These are phyloP conservation scores for Himantopus leucocephalus DNA, from an alignment of 2,113 vertebrate species.

Conservation along the genomic window DNA sequence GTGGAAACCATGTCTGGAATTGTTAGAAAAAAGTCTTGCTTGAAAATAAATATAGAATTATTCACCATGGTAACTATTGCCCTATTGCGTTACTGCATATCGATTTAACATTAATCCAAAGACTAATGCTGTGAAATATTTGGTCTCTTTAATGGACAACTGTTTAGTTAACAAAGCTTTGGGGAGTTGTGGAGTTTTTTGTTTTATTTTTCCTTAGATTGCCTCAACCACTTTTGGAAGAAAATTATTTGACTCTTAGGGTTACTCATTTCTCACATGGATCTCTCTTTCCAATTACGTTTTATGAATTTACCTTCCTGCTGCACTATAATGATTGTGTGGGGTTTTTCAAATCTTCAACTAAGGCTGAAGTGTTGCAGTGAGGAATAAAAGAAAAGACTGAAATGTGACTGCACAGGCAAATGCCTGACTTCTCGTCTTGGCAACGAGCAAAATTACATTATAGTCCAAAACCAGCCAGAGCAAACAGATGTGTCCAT, in stretches of 20 bases:
- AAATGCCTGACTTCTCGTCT: not conserved
- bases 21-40: constrained; percentile 51
- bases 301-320: not conserved
- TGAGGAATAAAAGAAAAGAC: not conserved
- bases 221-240: not conserved
- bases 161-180: constrained; percentile 46
- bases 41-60: constrained; percentile 68
- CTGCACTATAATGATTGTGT: not conserved
- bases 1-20: constrained; percentile 42
- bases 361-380: not conserved
- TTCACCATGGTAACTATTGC: constrained; percentile 49
- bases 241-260: not conserved
- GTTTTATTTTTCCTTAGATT: not conserved
- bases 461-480: not conserved
- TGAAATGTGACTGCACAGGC: not conserved
- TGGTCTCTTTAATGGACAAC: constrained; percentile 33
- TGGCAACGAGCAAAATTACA: not conserved
- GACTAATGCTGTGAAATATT: constrained; percentile 55
- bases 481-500: not conserved
- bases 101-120: constrained; percentile 39
- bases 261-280: not conserved
- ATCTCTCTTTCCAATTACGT: not conserved
- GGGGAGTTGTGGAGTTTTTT: not conserved
- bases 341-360: not conserved
- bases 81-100: not conserved